phyloP scores from a whole-genome alignment of 2,888 invertebrate genomes.

The Anticlea derivata region DNA sequence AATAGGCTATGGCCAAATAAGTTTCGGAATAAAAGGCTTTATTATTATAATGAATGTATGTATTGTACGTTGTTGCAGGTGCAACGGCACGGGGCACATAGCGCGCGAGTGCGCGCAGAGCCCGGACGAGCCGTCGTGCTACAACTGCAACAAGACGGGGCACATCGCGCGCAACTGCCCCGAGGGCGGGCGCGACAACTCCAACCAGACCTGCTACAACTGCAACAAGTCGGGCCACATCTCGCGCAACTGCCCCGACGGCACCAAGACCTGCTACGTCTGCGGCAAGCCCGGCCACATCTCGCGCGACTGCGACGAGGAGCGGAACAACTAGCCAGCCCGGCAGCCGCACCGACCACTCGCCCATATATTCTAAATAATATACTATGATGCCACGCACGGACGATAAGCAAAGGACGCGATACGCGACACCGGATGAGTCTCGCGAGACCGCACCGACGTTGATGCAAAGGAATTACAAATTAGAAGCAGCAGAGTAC shows the following conservation, averaged over 20 bases:
- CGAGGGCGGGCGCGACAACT: slow-evolving; percentile 87
- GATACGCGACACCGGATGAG: slow-evolving; percentile 70
- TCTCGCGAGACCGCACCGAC: slow-evolving; percentile 57
- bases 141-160: slow-evolving; percentile 97
- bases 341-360: slow-evolving; percentile 35
- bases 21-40: too few relatives aligned
- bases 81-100: slow-evolving; percentile 96
- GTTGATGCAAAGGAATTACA: slow-evolving; percentile 75
- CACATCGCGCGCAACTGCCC: slow-evolving; percentile 95
- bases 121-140: slow-evolving; percentile 93
- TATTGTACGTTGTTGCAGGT: slow-evolving; percentile 82
- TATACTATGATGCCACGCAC: slow-evolving; percentile 81
- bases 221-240: slow-evolving; percentile 97
- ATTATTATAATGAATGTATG: not conserved
- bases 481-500: slow-evolving; percentile 71
- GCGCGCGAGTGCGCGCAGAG: slow-evolving; percentile 95
- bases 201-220: slow-evolving; percentile 94
- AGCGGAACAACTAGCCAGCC: slow-evolving; percentile 81
- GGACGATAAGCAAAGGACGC: slow-evolving; percentile 83
- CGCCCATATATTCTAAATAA: slow-evolving; percentile 59
- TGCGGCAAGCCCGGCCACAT: slow-evolving; percentile 96
- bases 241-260: slow-evolving; percentile 92
- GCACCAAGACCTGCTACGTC: slow-evolving; percentile 95
- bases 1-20: too few relatives aligned
- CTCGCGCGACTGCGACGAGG: slow-evolving; percentile 95